phyloP scores from a whole-genome alignment of 2,797 vertebrate genomes.

The Ispidina picta region DNA sequence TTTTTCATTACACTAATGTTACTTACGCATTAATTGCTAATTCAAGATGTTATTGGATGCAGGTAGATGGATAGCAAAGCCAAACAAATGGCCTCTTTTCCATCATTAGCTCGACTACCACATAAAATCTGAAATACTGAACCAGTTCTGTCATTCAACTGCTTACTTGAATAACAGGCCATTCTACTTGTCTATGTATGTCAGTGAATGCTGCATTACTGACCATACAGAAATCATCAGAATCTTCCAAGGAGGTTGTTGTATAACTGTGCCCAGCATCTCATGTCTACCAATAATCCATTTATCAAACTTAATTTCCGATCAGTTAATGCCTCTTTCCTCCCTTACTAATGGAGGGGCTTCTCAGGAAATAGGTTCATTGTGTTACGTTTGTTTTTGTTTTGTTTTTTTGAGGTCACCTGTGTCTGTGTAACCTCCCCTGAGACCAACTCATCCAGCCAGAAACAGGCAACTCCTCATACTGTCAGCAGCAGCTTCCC shows the following conservation, averaged over 20 bases:
- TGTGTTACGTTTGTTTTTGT: neutral
- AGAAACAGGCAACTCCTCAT: neutral
- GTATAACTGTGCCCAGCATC: neutral
- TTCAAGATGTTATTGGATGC: neutral
- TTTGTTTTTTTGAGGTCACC: neutral
- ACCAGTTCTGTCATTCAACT: neutral
- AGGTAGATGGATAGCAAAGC: neutral
- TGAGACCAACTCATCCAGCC: neutral
- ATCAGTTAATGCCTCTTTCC: neutral
- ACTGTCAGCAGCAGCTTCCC: neutral
- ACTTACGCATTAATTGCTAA: neutral
- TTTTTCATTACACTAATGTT: neutral
- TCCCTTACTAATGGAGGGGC: neutral
- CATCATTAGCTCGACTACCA: neutral
- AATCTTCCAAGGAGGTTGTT: neutral
- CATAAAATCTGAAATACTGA: neutral
- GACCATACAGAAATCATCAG: neutral
- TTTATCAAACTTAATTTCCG: neutral
- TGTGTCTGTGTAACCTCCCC: neutral
- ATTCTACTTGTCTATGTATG: neutral
- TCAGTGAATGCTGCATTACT: neutral
- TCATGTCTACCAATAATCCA: neutral
- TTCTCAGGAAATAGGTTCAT: neutral
- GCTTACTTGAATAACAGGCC: neutral
- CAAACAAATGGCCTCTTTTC: neutral